Evolutionary conservation across 2,797 vertebrate species (phyloP).

Genomic region (Paedocypris micromegethes): DNA sequence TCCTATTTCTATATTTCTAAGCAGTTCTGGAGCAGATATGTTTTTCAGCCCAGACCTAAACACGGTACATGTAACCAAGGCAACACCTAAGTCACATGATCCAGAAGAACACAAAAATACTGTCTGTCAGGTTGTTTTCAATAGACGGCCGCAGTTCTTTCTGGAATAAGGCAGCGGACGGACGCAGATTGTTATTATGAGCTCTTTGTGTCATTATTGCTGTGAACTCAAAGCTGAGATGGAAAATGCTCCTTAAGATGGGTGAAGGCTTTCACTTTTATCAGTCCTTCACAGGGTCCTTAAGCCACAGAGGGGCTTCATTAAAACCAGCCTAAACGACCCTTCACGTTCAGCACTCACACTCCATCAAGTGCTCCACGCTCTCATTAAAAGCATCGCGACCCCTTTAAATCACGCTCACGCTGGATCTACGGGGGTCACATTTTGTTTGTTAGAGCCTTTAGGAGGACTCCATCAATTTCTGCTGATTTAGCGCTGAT

Average conservation of each 20-base stretch:
- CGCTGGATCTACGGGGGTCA: neutral
- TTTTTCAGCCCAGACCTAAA: conserved; percentile 35
- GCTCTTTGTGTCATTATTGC: neutral
- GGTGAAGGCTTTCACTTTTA: neutral
- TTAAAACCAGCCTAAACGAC: conserved; percentile 16
- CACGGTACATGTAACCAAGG: conserved; percentile 34
- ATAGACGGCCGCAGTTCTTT: conserved; percentile 11
- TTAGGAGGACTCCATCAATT: neutral
- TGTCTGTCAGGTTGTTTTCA: conserved; percentile 25
- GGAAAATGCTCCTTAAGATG: neutral
- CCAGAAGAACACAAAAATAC: conserved; percentile 29
- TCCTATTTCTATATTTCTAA: conserved; percentile 35
- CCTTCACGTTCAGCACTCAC: conserved; percentile 10
- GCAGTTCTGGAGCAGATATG: conserved; percentile 32
- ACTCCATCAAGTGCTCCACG: neutral
- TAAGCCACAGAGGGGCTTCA: conserved; percentile 4
- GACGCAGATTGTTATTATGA: conserved; percentile 2
- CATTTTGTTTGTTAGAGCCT: conserved; percentile 6
- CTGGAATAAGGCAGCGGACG: conserved; percentile 4
- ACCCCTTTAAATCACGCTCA: conserved; percentile 7
- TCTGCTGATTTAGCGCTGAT: neutral
- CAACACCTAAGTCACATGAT: conserved; percentile 31
- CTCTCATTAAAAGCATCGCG: conserved; percentile 1
- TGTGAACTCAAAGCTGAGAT: neutral
- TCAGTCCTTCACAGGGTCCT: conserved; percentile 6